phyloP scores from a whole-genome alignment of 1,140 invertebrate genomes.

The Vanessa tameamea region DNA sequence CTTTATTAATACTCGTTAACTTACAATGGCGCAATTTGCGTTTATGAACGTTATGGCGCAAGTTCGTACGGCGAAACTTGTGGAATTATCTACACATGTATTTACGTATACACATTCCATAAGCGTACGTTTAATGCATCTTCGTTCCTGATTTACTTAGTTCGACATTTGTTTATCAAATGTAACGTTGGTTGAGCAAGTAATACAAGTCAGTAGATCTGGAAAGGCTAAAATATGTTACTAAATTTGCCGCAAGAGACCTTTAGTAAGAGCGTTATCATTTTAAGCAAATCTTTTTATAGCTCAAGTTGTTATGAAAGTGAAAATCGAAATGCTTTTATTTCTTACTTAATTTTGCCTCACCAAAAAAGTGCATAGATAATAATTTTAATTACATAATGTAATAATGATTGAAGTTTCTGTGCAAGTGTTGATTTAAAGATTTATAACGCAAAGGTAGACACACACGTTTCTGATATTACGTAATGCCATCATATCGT shows the following conservation, averaged over 20 bases:
- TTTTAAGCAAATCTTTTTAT: not conserved
- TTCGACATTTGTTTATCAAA: not conserved
- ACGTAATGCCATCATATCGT: no score
- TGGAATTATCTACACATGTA: not conserved
- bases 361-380: no score
- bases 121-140: not conserved
- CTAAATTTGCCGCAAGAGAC: not conserved
- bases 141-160: not conserved
- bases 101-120: not conserved
- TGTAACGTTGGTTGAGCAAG: not conserved
- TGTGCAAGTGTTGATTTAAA: no score
- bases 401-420: no score
- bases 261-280: not conserved
- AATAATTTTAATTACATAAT: no score
- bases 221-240: not conserved
- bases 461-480: no score
- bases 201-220: not conserved
- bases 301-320: not conserved
- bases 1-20: conserved; percentile 45
- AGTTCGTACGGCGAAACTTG: conserved; percentile 1
- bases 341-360: no score
- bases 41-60: conserved; percentile 43
- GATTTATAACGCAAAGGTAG: no score
- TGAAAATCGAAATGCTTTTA: not conserved
- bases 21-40: conserved; percentile 35